A percentile compares a stretch with the other conserved stretches of the same genome.
These are phyloP conservation scores for Hylomyscus alleni DNA, from an alignment of 2,797 vertebrate genomes.

Conservation along the genomic window DNA sequence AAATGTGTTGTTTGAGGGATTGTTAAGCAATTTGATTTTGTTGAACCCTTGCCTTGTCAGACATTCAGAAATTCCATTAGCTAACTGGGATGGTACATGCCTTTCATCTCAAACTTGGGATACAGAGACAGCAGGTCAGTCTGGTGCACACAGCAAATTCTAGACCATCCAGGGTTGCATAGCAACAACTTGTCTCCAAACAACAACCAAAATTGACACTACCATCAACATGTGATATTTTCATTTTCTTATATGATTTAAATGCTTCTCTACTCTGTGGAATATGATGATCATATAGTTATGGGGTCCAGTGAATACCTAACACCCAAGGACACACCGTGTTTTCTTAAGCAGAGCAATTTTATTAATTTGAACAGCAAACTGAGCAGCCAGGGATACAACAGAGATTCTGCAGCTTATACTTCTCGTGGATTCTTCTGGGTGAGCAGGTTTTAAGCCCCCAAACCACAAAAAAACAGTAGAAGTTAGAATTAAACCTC, in stretches of 20 bases:
- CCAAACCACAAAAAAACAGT: background rate
- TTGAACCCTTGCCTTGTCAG: background rate
- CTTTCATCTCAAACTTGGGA: background rate
- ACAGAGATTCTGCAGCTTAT: background rate
- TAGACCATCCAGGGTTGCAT: background rate
- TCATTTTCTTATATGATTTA: background rate
- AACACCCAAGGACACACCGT: background rate
- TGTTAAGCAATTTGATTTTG: background rate
- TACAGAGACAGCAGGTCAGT: background rate
- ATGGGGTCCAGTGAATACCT: background rate
- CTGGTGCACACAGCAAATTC: background rate
- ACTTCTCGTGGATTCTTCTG: background rate
- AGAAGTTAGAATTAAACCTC: background rate
- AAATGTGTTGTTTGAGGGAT: conserved; percentile 3
- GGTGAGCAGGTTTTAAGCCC: background rate
- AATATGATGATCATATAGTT: background rate
- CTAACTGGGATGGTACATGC: background rate
- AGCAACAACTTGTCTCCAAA: background rate
- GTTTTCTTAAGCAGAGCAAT: background rate
- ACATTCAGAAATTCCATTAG: background rate
- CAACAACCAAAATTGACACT: background rate
- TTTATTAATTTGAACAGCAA: background rate
- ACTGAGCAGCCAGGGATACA: background rate
- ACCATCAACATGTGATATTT: background rate
- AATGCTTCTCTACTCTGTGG: background rate